Percentiles rank a stretch among this genome's conserved stretches.
phyloP scores from a whole-genome alignment of 2,888 invertebrate species.

The Luperina nickerlii region DNA sequence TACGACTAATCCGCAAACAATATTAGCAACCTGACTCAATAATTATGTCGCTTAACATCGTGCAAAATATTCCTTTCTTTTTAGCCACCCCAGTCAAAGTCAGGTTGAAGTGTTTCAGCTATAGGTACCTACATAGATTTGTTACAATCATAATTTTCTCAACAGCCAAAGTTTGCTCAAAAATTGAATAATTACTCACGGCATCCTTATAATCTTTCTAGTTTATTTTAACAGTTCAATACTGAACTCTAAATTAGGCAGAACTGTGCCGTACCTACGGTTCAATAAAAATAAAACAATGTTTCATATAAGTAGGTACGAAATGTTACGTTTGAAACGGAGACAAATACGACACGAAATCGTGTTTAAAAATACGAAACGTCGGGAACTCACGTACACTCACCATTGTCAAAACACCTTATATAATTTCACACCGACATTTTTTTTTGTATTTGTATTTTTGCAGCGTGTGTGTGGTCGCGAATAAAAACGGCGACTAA shows the following conservation, averaged over 20 bases:
- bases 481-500: conserved; percentile 81
- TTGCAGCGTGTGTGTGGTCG: conserved; percentile 81
- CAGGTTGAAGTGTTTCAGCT: not conserved
- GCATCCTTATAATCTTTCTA: not conserved
- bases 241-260: not conserved
- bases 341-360: conserved; percentile 79
- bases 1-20: not conserved
- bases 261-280: not conserved
- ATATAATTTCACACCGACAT: conserved; percentile 85
- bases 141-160: not conserved
- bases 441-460: conserved; percentile 65
- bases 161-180: not conserved
- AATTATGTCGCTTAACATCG: not conserved
- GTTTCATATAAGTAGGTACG: conserved; percentile 17
- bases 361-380: conserved; percentile 87
- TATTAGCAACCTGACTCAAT: not conserved
- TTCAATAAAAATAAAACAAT: conserved; percentile 14
- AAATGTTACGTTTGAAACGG: conserved; percentile 64
- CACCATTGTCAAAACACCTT: conserved; percentile 89
- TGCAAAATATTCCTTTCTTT: not conserved
- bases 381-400: conserved; percentile 84
- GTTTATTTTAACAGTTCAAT: not conserved
- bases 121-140: not conserved
- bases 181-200: not conserved
- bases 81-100: not conserved